Evolutionary conservation across 2,888 invertebrate species (phyloP), one percentile per base, ranked within the genome.

Genomic region (Caenorhabditis drosophilae): DNA sequence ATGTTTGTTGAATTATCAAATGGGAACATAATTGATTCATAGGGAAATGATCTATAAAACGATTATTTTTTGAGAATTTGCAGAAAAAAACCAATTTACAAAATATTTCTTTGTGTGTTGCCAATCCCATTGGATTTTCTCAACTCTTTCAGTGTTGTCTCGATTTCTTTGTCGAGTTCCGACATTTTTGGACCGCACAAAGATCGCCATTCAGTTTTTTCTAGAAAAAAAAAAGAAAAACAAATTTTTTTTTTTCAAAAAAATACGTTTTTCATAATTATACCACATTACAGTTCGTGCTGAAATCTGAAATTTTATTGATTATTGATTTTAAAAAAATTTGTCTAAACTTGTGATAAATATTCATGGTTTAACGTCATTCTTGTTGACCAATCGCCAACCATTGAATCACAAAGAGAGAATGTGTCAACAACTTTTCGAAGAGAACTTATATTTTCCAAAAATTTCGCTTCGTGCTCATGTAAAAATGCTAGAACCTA

Each of bases 251-350:
- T 56, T 50, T 20, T 52, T 35, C 0, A 54, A 54, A 4, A 18
- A 41, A 25, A 15, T 47, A 50, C 27, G 4, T 11, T 12, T 27
- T 34, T 20, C 22, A 34, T 41, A 64, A 22, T 64, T 64, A 20
- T 59, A 20, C 54, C 55, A 64, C 64, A 64, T 64, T 2, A 64
- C 52, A 48, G 27, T 48, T 25, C 64, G 22, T 2, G 44, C 34
- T 18, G 48, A 35, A 2, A 59, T 48, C 27, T 61, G 20, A 9
- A 26, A 44, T 18, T 6, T 16, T 6, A 16, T 16, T 38, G n/a
- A n/a, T n/a, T n/a, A n/a, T n/a, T n/a, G 7, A 38, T 38, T 6
- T 38, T 38, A 18, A 38, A 18, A 38, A 16, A 16, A 11, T 11
- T n/a, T 38, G n/a, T 11, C 4, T 11, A 6, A 15, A 38, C 38